Evolutionary conservation across 2,113 vertebrate genomes (phyloP).

Genomic region (Notarius quadriscutis): DNA sequence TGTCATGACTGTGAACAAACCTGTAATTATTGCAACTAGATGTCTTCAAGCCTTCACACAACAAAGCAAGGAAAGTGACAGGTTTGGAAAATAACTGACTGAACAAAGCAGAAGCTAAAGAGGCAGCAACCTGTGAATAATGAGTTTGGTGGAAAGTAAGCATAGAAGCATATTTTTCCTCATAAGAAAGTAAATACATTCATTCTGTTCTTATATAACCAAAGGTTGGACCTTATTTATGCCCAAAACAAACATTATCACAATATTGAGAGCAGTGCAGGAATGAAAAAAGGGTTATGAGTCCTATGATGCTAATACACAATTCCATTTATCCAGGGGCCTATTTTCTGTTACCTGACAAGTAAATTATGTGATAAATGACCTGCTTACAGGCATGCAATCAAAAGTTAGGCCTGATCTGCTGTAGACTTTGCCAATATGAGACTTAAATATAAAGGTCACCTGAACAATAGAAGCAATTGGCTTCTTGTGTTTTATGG

Average conservation of each 20-base stretch:
- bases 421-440: not conserved
- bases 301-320: not conserved
- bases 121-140: slow-evolving; percentile 5
- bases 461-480: not conserved
- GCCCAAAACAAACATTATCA: not conserved
- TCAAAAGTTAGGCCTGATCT: not conserved
- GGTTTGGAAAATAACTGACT: slow-evolving; percentile 1
- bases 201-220: not conserved
- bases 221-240: not conserved
- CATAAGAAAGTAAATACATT: slow-evolving; percentile 2
- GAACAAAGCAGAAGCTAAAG: not conserved
- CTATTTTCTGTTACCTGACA: not conserved
- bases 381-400: not conserved
- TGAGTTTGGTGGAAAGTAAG: not conserved
- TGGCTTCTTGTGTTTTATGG: not conserved
- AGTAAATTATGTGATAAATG: not conserved
- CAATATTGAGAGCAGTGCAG: not conserved
- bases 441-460: slow-evolving; percentile 20
- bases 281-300: not conserved
- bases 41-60: not conserved
- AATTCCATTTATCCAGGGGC: not conserved
- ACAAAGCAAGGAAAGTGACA: not conserved
- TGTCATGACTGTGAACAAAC: not conserved
- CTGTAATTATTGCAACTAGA: not conserved
- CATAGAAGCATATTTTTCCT: not conserved